A percentile compares a stretch with the other conserved stretches of the same genome.
phyloP scores from a whole-genome alignment of 2,888 invertebrate species.

The Hemaris fuciformis region DNA sequence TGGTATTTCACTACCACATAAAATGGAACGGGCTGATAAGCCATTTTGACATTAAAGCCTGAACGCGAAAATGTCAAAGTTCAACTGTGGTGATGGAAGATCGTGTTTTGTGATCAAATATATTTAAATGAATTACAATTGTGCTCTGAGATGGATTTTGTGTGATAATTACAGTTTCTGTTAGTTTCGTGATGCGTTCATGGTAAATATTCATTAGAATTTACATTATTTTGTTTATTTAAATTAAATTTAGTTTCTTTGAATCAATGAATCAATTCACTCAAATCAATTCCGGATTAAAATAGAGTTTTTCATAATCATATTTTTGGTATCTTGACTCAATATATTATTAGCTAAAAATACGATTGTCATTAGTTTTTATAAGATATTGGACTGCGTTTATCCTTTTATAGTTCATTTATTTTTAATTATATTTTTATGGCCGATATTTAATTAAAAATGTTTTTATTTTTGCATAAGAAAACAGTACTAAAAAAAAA shows the following conservation, averaged over 20 bases:
- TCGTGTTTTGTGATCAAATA: constrained; percentile 6
- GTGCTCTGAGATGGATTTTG: constrained; percentile 2
- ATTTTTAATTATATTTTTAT: background rate
- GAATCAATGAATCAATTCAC: background rate
- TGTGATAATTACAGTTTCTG: background rate
- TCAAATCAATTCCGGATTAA: background rate
- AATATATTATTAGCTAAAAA: background rate
- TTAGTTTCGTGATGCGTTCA: background rate
- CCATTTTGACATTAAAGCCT: constrained; percentile 51
- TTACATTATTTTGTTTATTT: background rate
- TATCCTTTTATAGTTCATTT: background rate
- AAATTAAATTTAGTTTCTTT: background rate
- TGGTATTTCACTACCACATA: constrained; percentile 25
- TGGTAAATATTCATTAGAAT: constrained; percentile 8
- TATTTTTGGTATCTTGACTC: background rate
- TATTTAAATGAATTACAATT: constrained; percentile 10
- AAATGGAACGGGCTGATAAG: constrained; percentile 56
- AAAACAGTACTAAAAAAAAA: no score
- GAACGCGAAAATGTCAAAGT: constrained; percentile 75
- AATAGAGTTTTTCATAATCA: background rate
- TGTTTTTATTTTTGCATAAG: no score
- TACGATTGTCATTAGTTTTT: background rate
- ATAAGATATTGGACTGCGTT: background rate
- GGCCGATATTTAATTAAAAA: no score
- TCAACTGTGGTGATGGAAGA: constrained; percentile 42